Conservation (phyloP, 2,113 vertebrate species). For the Syrrhaptes paradoxus region DNA sequence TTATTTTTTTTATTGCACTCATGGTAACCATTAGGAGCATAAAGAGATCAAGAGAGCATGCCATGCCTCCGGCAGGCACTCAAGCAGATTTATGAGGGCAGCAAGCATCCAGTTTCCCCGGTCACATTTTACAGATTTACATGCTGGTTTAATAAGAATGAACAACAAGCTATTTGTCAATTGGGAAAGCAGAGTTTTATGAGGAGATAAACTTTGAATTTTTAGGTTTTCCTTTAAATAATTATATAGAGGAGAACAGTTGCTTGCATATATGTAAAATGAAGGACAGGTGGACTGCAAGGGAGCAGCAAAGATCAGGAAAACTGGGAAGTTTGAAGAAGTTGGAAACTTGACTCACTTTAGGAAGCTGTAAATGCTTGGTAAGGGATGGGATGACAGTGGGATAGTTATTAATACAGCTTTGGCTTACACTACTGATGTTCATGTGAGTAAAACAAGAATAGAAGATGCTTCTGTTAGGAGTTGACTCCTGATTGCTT, state of each 20-base stretch:
- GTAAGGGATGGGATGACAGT: background rate
- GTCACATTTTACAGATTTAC: background rate
- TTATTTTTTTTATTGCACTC: background rate
- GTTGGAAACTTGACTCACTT: background rate
- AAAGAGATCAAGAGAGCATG: background rate
- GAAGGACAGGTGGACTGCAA: background rate
- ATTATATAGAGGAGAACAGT: background rate
- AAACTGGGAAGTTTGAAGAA: background rate
- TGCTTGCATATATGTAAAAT: background rate
- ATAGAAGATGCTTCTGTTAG: background rate
- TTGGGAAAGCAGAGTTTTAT: background rate
- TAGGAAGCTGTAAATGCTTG: background rate
- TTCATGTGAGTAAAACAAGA: background rate
- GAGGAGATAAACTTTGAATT: background rate
- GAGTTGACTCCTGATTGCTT: background rate
- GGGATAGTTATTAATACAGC: background rate
- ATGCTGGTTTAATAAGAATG: background rate
- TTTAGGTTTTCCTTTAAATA: background rate
- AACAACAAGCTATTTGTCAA: background rate
- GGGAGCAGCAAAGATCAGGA: background rate
- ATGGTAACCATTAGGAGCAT: background rate
- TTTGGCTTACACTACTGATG: background rate
- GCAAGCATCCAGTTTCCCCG: background rate
- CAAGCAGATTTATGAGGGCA: background rate
- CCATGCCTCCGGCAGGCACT: background rate